These are phyloP conservation scores for Hypotaenidia okinawae DNA, from an alignment of 2,797 vertebrate genomes.

Conservation along the genomic window DNA sequence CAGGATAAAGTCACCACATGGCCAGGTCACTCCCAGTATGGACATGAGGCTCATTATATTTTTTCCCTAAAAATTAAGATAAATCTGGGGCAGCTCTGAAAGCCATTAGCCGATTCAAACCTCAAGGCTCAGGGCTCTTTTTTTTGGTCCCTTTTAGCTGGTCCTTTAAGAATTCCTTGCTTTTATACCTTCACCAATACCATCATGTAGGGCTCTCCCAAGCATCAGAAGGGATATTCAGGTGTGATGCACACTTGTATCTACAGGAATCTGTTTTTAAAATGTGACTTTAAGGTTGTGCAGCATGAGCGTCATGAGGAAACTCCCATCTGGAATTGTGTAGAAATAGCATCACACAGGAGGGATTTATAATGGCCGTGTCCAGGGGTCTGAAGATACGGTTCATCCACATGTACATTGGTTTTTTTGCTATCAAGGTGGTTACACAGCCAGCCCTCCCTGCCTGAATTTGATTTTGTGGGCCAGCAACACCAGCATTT, in stretches of 20 bases:
- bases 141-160: not conserved
- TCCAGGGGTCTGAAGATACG: not conserved
- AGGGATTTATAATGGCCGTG: not conserved
- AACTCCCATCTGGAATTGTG: not conserved
- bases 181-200: not conserved
- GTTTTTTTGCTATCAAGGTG: not conserved
- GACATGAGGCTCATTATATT: not conserved
- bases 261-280: not conserved
- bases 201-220: not conserved
- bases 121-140: rapidly evolving
- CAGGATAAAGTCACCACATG: not conserved
- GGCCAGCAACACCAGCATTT: not conserved
- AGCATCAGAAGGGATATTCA: rapidly evolving
- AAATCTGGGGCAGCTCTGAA: not conserved
- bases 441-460: not conserved
- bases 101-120: not conserved
- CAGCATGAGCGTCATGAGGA: not conserved
- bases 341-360: not conserved
- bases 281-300: not conserved
- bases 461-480: not conserved
- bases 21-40: not conserved
- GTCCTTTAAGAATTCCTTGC: not conserved
- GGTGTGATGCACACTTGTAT: not conserved
- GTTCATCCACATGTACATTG: not conserved
- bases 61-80: not conserved